phyloP scores from a whole-genome alignment of 2,797 vertebrate genomes.

The Mycteria americana region DNA sequence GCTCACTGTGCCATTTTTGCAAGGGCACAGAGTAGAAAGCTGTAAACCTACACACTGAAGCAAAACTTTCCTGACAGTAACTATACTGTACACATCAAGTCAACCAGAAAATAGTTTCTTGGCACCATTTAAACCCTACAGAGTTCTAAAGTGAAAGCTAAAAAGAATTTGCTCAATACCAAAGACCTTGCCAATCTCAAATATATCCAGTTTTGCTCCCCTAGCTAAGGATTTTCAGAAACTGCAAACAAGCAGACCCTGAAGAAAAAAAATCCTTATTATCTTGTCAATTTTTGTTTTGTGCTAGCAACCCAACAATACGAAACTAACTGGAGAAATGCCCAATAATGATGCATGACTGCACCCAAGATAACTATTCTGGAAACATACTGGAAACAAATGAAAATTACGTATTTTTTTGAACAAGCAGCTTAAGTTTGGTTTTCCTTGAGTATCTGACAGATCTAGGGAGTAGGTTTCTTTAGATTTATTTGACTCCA shows the following conservation, averaged over 20 bases:
- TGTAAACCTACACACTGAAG: not conserved
- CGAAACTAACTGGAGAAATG: not conserved
- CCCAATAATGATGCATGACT: not conserved
- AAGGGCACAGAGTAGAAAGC: not conserved
- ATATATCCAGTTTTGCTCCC: not conserved
- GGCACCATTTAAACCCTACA: not conserved
- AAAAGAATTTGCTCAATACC: not conserved
- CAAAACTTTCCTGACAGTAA: conserved; percentile 44
- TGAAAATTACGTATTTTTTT: not conserved
- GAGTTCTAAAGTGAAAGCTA: conserved; percentile 5
- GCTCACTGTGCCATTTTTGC: not conserved
- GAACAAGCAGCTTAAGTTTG: not conserved
- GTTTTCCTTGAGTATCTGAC: not conserved
- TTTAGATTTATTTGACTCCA: not conserved
- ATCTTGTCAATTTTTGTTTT: not conserved
- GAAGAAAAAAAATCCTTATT: not conserved
- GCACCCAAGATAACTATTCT: not conserved
- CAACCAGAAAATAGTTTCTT: conserved; percentile 61
- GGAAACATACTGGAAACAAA: not conserved
- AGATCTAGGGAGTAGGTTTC: not conserved
- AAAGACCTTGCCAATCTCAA: not conserved
- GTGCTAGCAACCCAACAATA: not conserved
- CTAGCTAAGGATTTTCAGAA: not conserved
- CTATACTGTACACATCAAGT: not conserved
- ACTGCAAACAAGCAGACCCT: not conserved